Conservation (phyloP, 2,797 vertebrate species). For the Prionace glauca region DNA sequence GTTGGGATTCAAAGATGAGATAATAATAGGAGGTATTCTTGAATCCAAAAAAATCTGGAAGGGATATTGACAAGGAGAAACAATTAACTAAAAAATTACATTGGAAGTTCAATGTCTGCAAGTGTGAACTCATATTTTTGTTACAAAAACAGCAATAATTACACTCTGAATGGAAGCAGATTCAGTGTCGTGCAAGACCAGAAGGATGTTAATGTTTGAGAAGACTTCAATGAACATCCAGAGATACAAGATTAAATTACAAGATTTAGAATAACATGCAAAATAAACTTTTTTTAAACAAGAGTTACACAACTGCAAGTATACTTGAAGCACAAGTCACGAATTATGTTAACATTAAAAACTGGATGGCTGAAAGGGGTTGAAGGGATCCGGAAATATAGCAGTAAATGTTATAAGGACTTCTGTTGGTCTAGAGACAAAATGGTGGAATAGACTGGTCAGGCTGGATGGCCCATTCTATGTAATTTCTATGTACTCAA, state of each 20-base stretch:
- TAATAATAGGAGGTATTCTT: no score
- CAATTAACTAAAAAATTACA: no score
- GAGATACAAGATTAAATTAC: neutral
- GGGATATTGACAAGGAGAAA: no score
- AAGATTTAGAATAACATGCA: neutral
- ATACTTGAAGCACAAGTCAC: neutral
- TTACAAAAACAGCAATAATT: no score
- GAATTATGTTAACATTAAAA: neutral
- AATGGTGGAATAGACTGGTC: neutral
- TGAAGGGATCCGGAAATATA: neutral
- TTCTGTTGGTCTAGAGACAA: neutral
- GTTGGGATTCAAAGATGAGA: no score
- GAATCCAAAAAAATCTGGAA: no score
- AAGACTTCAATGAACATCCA: neutral
- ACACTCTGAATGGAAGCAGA: no score
- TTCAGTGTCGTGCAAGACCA: no score
- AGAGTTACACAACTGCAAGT: neutral
- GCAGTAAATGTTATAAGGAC: neutral
- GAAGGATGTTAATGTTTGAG: no score
- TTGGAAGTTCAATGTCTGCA: no score
- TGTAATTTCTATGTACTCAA: neutral
- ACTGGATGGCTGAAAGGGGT: neutral
- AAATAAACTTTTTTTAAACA: no score
- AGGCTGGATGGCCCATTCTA: neutral
- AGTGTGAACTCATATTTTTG: no score